Evolutionary conservation across 2,113 vertebrate genomes (phyloP), one percentile per base, ranked within the genome.

Genomic region (Tor tambroides): DNA sequence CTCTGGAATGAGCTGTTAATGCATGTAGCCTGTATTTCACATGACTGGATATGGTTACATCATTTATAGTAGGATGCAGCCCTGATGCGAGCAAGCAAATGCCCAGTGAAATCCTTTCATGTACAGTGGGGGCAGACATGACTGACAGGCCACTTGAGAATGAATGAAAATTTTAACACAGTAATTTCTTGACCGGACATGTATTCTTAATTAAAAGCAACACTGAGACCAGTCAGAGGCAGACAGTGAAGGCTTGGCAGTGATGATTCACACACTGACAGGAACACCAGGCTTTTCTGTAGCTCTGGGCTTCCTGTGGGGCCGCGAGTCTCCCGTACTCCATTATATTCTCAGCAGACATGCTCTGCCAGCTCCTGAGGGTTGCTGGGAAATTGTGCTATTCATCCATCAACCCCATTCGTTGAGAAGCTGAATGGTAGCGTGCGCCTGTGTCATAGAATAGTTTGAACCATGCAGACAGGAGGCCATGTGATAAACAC

Each of bases 21-120:
- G 63, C 30, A 38, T 38, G 67, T 63, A 51, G 75, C 75, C 41
- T 46, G 51, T 82, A 83, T 87, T 85, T 86, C 79, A 41, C 49
- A 56, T 72, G 43, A 83, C 35, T 86, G 74, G 54, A 61, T 80
- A n/a, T 28, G 43, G 59, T 88, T 88, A 69, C 85, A 89, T 85
- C 82, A 90, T 63, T 74, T 63, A 49, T 63, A 87, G 71, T 43
- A 41, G 81, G 65, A 74, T 56, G 32, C 78, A 10, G 32, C 2
- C 14, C 28, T 84, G 51, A 74, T 59, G 14, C 32, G 81, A 71
- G 61, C 51, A 43, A 71, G 81, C 43, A 32, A 35, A 83, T 83
- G 51, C 26, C 43, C 41, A 23, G 41, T 23, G 28, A 71, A 67
- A 82, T 65, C 38, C 80, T 82, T 82, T 82, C 80, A 82, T 46